Base-by-base conservation (phyloP, 35 echinoderm and acorn worm genomes). In the Eucidaris tribuloides region DNA sequence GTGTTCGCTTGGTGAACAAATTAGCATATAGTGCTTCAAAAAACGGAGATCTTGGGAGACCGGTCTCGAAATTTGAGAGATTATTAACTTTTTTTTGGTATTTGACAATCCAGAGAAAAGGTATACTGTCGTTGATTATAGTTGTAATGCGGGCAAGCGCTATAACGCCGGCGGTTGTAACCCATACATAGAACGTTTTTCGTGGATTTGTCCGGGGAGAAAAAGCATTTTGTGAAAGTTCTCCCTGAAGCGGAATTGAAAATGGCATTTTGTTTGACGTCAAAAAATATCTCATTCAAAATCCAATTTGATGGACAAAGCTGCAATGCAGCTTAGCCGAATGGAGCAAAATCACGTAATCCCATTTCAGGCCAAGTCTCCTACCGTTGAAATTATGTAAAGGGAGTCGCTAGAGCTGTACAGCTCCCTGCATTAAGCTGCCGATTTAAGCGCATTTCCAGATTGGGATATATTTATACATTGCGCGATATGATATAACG, bases 211-310 rank as follows among this genome's bases (percentile, higher is more conserved):
- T 11, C 9, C 48, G 9, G 9, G 48, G 48, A 52, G 48, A 52
- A 9, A n/a, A 52, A 52, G 48, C n/a, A n/a, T 9, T 11, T 9
- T 11, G 48, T 9, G 48, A 52, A n/a, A 52, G 48, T 7, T 44
- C 38, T 74, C 41, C 20, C 24, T n/a, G 22, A 33, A 43, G 37
- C 68, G 38, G 68, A 74, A n/a, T 74, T 40, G 68, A 74, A 74
- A 74, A 74, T 74, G 68, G 68, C 19, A 74, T 74, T 74, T 74
- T 74, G 35, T 44, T 74, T 74, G 68, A 74, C 68, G 68, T 74
- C 68, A 74, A 74, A 74, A n/a, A 74, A 74, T 36, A 74, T 74
- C 68, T 74, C 68, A 74, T 74, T 74, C 34, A 74, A 74, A 74
- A 74, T 74, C 68, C 68, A 74, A 74, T 74, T 74, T 74, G n/a